A percentile compares a stretch with the other conserved stretches of the same genome.
These are phyloP conservation scores for Ostrea edulis DNA, from an alignment of 1,140 invertebrate genomes.

Conservation along the genomic window DNA sequence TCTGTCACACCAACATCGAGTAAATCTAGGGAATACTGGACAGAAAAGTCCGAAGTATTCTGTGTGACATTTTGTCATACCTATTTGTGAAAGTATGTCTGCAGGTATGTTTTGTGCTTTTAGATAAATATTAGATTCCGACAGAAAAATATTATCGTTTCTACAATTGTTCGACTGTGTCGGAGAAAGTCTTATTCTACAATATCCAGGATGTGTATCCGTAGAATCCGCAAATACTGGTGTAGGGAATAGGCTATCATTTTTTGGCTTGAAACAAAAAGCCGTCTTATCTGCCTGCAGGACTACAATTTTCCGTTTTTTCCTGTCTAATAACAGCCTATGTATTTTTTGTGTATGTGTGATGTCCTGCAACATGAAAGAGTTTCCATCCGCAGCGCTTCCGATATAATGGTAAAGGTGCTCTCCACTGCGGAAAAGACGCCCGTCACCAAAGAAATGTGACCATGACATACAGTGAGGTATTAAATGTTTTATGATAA, in stretches of 20 bases:
- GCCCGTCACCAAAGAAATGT: background rate
- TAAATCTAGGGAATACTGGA: background rate
- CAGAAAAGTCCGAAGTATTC: background rate
- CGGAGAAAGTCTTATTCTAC: background rate
- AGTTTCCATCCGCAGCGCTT: background rate
- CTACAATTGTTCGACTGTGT: background rate
- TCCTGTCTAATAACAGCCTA: no score
- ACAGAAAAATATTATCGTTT: background rate
- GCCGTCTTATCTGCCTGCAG: background rate
- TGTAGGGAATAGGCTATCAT: background rate
- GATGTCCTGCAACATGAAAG: background rate
- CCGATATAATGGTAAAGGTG: background rate
- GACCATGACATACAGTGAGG: background rate
- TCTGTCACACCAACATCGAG: background rate
- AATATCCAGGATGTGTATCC: background rate
- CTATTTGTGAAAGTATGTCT: background rate
- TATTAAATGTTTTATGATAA: conserved; percentile 7
- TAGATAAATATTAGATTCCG: background rate
- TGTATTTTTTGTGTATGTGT: background rate
- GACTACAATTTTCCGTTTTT: background rate
- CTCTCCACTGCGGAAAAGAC: background rate
- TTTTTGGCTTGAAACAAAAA: background rate
- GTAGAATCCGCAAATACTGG: background rate
- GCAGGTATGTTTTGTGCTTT: background rate
- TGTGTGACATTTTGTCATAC: background rate